Base-by-base conservation (phyloP, 2,888 invertebrate species). In the Yponomeuta plumbellus region DNA sequence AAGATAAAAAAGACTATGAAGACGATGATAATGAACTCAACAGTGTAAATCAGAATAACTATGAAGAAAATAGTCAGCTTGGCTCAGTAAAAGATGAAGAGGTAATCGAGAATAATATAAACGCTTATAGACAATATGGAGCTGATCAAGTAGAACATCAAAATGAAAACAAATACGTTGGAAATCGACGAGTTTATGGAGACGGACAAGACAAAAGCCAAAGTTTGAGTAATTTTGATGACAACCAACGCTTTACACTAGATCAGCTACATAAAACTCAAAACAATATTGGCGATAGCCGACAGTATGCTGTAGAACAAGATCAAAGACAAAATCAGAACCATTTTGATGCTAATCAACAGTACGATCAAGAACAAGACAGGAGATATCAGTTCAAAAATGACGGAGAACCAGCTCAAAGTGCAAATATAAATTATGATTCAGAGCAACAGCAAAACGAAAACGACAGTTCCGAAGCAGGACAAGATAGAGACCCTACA, bases 11-110 rank as follows among this genome's bases (percentile, higher is more conserved):
- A 23, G 56, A 74, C 63, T 67, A 73, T 20, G 71, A 72, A 67
- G 70, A 74, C 40, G 68, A 66, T 34, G 68, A 74, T 34, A 62
- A 71, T n/a, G 63, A 67, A 21, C 66, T 69, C 20, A 66, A 72
- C 26, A 67, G 68, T 20, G 65, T 68, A 61, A 61, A 69, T 39
- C 68, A 69, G n/a, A 67, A 67, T 17, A 66, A 68, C 34, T 52
- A 52, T 13, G 44, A 52, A 52, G 44, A 17, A 13, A 52, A 52
- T 52, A 13, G 44, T 13, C 13, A 52, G 4, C 44, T 17, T 52
- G 44, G 44, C 0, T 34, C 8, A 34, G 44, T 8, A 52, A 17
- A 13, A 52, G 17, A 52, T 17, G 44, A 52, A 52, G 17, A 52
- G 0, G 44, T 5, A 52, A 52, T 17, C 44, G 4, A 17, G 44